These are phyloP conservation scores for Melopsittacus undulatus DNA, from an alignment of 2,797 vertebrate genomes.

Conservation along the genomic window DNA sequence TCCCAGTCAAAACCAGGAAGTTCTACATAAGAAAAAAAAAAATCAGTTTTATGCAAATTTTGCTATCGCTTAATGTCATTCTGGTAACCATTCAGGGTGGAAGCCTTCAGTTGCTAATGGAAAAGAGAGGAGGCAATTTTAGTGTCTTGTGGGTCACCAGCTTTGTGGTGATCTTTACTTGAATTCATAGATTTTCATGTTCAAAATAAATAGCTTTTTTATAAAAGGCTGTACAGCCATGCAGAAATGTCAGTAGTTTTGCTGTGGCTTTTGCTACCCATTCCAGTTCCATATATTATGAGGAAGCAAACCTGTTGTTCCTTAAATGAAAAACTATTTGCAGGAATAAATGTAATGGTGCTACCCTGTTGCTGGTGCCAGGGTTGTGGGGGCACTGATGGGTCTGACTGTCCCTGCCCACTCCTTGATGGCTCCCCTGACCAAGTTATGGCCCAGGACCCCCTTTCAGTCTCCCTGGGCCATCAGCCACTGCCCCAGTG, in stretches of 20 bases:
- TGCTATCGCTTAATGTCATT: slow-evolving; percentile 4
- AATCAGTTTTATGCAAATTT: slow-evolving; percentile 28
- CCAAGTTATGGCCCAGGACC: accelerated
- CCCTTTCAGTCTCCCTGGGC: neutral
- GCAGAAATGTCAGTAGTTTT: slow-evolving; percentile 48
- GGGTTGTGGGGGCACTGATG: accelerated
- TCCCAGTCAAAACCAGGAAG: neutral
- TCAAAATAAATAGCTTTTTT: slow-evolving; percentile 55
- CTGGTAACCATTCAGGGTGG: neutral
- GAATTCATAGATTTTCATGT: slow-evolving; percentile 52
- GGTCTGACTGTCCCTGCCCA: accelerated
- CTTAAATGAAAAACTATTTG: neutral
- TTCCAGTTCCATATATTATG: neutral
- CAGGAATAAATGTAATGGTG: neutral
- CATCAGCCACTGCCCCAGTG: neutral
- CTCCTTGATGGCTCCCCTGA: accelerated
- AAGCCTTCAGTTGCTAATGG: slow-evolving; percentile 44
- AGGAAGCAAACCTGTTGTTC: neutral
- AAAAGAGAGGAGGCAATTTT: slow-evolving; percentile 39
- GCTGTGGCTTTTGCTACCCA: neutral
- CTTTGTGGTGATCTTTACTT: slow-evolving; percentile 49
- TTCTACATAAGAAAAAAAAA: neutral
- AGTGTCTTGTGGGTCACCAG: slow-evolving; percentile 33
- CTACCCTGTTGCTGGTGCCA: neutral
- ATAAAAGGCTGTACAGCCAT: slow-evolving; percentile 22